A percentile compares a stretch with the other conserved stretches of the same genome.
phyloP scores from a whole-genome alignment of 2,888 invertebrate species.

The Globia sparganii region DNA sequence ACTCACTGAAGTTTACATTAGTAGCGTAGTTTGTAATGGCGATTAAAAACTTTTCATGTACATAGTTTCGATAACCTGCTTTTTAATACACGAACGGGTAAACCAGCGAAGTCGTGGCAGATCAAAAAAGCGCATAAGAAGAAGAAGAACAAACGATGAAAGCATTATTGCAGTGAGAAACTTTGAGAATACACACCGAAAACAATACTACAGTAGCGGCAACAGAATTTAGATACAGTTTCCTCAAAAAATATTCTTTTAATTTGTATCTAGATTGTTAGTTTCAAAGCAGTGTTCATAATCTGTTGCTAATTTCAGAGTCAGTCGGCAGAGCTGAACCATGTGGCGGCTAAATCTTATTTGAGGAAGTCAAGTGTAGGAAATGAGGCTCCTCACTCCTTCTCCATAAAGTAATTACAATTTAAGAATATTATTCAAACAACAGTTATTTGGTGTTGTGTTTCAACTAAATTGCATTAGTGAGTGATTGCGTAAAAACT shows the following conservation, averaged over 20 bases:
- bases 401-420: not conserved
- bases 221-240: not conserved
- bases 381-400: not conserved
- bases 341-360: not conserved
- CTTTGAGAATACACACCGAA: not conserved
- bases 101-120: not conserved
- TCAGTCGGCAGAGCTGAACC: not conserved
- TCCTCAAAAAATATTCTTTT: not conserved
- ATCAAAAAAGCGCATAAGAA: not conserved
- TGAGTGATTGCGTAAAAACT: too few species aligned
- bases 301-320: slow-evolving; percentile 5
- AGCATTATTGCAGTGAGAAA: not conserved
- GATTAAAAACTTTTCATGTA: not conserved
- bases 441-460: not conserved
- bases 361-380: not conserved
- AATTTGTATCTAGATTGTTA: not conserved
- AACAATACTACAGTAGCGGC: not conserved
- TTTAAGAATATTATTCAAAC: not conserved
- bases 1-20: not conserved
- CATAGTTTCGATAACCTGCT: not conserved
- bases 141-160: not conserved
- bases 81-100: not conserved
- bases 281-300: slow-evolving; percentile 8
- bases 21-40: not conserved
- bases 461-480: too few species aligned